Evolutionary conservation across 2,113 vertebrate species (phyloP), one percentile per base, ranked within the genome.

Genomic region (Phylloscopus trochiloides): DNA sequence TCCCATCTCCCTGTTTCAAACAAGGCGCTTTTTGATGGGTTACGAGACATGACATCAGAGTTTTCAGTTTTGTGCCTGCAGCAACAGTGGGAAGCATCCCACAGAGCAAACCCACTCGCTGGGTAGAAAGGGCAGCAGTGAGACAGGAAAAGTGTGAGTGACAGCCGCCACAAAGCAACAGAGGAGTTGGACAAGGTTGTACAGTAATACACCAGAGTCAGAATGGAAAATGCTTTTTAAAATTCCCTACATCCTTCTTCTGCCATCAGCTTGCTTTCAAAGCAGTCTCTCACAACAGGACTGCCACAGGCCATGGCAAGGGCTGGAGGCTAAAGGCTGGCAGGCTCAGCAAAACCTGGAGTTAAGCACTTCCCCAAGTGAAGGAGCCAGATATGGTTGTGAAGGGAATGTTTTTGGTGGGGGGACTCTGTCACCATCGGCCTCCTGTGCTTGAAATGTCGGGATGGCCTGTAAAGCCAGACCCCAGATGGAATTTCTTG

Each of bases 1-100:
- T 81, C 81, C 4, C 1, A 80, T 76, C 78, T 97, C 95, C 92
- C 78, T 50, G 47, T 88, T 96, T 95, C 78, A 90, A 89, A 96
- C 95, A 97, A 93, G 94, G 85, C 3, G 1, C 86, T 97, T 97
- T 96, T 96, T 92, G 96, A 92, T 96, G 92, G 78, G 58, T 97
- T 95, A 77, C 1, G 36, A 97, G 97, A 95, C 96, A 32, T 94
- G 96, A 96, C 93, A 92, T 97, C 96, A 96, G 94, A 87, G 85
- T 87, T 97, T 96, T 96, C 70, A 6, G 96, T 92, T 97, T 87
- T 72, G 32, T 82, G 94, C 93, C 89, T 42, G 72, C 83, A 84
- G 86, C 58, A 12, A 31, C 0, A 2, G 65, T n/a, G 77, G 89
- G 47, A n/a, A 74, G 86, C 73, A 79, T 21, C 50, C 72, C 50